These are phyloP conservation scores for Autographa gamma DNA, from an alignment of 2,888 invertebrate genomes.

Conservation along the genomic window DNA sequence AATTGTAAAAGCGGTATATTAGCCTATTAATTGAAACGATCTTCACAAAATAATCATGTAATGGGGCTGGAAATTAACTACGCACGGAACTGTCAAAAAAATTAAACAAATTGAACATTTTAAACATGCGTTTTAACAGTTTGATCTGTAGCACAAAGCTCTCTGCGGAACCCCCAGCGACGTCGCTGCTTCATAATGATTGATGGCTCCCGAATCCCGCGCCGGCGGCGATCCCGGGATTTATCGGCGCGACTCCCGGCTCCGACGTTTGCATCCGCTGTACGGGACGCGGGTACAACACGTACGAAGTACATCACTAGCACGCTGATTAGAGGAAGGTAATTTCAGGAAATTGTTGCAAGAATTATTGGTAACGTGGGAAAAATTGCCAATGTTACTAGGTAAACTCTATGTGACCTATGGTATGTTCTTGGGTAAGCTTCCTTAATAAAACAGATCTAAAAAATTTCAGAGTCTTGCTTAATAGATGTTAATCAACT, in stretches of 20 bases:
- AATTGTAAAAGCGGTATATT: no score
- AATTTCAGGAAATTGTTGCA: neutral
- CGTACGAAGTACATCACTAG: constrained; percentile 44
- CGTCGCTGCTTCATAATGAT: constrained; percentile 80
- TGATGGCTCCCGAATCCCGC: constrained; percentile 86
- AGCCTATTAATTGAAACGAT: neutral
- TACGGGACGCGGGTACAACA: constrained; percentile 47
- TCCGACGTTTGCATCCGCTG: constrained; percentile 79
- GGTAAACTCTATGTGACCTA: no score
- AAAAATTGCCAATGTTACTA: neutral
- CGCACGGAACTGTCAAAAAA: neutral
- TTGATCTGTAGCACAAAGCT: constrained; percentile 51
- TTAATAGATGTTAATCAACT: no score
- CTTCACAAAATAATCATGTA: neutral
- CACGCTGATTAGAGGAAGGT: constrained; percentile 33
- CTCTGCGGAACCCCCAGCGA: constrained; percentile 73
- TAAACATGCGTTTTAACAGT: constrained; percentile 49
- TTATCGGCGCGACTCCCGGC: constrained; percentile 81
- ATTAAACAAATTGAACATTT: constrained; percentile 15
- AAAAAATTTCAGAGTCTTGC: no score
- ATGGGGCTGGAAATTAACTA: neutral
- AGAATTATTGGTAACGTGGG: no score
- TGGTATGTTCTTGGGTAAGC: no score
- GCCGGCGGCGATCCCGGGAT: constrained; percentile 85
- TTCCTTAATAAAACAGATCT: no score